A percentile compares a stretch with the other conserved stretches of the same genome.
phyloP scores from a whole-genome alignment of 2,888 invertebrate genomes.

The Rhimphoctona megacephalus region DNA sequence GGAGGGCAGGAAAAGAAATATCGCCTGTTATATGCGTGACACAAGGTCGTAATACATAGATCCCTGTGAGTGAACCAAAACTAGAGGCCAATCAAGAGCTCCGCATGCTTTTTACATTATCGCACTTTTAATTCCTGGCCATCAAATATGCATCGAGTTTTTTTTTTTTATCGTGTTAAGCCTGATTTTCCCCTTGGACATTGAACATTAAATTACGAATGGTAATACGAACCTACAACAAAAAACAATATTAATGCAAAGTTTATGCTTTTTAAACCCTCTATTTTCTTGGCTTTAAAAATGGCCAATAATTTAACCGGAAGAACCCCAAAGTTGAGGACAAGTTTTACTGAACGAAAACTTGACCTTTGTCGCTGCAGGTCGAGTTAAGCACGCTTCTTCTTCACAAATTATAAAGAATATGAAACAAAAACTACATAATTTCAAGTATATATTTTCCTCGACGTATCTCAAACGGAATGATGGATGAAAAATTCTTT shows the following conservation, averaged over 20 bases:
- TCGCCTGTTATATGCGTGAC: constrained; percentile 58
- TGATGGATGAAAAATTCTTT: too few relatives aligned
- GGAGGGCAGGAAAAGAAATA: constrained; percentile 33
- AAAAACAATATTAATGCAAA: neutral
- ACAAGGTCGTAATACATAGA: constrained; percentile 52
- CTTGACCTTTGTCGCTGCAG: neutral
- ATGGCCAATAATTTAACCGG: neutral
- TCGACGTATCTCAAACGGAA: neutral
- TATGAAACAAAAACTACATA: neutral
- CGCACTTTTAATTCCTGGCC: constrained; percentile 36
- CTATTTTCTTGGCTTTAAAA: neutral
- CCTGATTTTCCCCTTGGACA: neutral
- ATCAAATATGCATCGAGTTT: constrained; percentile 46
- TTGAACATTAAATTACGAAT: neutral
- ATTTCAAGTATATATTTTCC: too few relatives aligned
- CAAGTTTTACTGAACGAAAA: neutral
- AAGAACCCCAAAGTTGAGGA: neutral
- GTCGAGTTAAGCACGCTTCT: neutral
- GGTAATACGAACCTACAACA: neutral
- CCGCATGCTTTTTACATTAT: constrained; percentile 29
- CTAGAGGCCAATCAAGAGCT: constrained; percentile 1
- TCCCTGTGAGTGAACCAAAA: constrained; percentile 13
- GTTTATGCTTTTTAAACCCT: neutral
- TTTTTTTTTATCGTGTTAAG: neutral
- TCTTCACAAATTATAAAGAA: neutral